A percentile compares a stretch with the other conserved stretches of the same genome.
phyloP scores from a whole-genome alignment of 2,888 invertebrate species.

The Ennomos quercinarius region DNA sequence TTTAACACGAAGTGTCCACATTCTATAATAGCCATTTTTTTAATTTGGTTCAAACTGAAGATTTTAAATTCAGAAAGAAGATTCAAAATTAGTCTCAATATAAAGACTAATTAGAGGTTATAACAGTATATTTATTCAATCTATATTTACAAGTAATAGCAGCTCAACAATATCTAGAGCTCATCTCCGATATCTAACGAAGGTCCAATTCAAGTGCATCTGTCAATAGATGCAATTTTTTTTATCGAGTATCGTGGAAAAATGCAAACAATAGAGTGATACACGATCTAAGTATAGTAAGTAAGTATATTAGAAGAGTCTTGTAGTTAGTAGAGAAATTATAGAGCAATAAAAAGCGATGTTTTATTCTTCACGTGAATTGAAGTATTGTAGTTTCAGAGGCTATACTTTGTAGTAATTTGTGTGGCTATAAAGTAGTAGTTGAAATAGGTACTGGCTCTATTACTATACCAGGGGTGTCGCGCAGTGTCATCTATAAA shows the following conservation, averaged over 20 bases:
- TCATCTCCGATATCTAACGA: conserved; percentile 24
- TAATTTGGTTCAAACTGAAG: no score
- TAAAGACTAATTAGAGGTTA: no score
- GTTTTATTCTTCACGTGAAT: background rate
- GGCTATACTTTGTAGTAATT: background rate
- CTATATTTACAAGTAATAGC: no score
- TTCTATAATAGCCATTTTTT: no score
- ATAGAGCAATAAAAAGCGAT: conserved; percentile 3
- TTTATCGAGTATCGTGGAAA: conserved; percentile 31
- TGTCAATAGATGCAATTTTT: conserved; percentile 33
- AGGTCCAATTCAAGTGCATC: conserved; percentile 27
- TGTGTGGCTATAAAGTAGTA: background rate
- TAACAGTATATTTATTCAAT: no score
- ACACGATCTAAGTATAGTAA: conserved; percentile 13
- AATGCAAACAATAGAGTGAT: conserved; percentile 37
- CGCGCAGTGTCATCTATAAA: no score
- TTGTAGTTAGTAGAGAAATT: conserved; percentile 30
- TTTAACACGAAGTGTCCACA: no score
- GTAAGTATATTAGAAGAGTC: conserved; percentile 30
- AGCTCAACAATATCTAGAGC: conserved; percentile 2
- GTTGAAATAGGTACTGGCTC: no score
- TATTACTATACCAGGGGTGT: no score
- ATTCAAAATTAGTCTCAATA: no score
- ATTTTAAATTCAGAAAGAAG: no score
- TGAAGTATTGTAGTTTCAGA: background rate